Percentiles rank a stretch among this genome's conserved stretches.
Conservation (phyloP, 1,140 invertebrate genomes). For the Achatina immaculata region DNA sequence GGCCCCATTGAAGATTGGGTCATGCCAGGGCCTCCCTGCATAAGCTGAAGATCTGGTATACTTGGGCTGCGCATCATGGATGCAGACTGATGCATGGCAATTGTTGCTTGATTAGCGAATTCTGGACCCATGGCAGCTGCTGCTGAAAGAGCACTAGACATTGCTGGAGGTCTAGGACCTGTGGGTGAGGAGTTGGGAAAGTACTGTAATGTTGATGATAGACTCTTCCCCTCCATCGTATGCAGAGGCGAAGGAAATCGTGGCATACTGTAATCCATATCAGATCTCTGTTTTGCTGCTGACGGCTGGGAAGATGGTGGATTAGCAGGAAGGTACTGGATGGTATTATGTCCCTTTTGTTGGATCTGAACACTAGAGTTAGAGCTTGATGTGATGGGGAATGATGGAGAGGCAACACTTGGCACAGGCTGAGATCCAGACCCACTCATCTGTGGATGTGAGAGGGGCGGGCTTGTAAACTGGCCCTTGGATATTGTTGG, state of each 20-base stretch:
- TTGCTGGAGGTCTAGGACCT: slow-evolving; percentile 36
- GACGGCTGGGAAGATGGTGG: slow-evolving; percentile 58
- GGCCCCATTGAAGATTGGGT: slow-evolving; percentile 31
- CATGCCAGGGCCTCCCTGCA: slow-evolving; percentile 38
- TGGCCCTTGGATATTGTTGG: slow-evolving; percentile 42
- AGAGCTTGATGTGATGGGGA: slow-evolving; percentile 57
- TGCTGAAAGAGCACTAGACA: slow-evolving; percentile 54
- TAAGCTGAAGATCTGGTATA: slow-evolving; percentile 45
- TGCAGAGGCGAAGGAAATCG: slow-evolving; percentile 78
- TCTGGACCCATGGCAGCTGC: slow-evolving; percentile 61
- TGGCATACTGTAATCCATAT: slow-evolving; percentile 92
- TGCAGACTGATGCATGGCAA: slow-evolving; percentile 54
- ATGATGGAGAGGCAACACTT: slow-evolving; percentile 46
- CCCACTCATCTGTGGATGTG: slow-evolving; percentile 43
- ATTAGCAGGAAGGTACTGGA: slow-evolving; percentile 93
- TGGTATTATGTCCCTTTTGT: slow-evolving; percentile 95
- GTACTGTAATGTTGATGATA: slow-evolving; percentile 70
- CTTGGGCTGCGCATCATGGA: slow-evolving; percentile 59
- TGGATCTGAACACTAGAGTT: slow-evolving; percentile 80
- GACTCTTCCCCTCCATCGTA: slow-evolving; percentile 79
- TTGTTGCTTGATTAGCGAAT: slow-evolving; percentile 55
- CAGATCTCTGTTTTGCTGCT: slow-evolving; percentile 80
- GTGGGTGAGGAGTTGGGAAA: slow-evolving; percentile 54
- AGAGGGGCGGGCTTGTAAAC: slow-evolving; percentile 41
- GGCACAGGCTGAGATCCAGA: background rate